Conservation (phyloP, 2,888 invertebrate genomes). For the Geotrupes spiniger region DNA sequence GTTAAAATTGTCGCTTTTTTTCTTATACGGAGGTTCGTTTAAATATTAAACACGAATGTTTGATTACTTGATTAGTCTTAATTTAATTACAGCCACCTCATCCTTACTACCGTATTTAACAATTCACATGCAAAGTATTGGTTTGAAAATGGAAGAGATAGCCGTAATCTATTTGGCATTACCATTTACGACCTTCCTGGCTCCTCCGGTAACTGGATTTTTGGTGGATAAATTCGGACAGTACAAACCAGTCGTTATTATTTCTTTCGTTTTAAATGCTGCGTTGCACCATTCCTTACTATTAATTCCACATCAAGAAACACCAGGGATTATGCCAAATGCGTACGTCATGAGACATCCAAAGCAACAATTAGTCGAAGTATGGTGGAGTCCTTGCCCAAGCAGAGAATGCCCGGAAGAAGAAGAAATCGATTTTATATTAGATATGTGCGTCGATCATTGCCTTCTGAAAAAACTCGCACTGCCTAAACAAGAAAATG, state of each 20-base stretch:
- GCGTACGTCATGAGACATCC: conserved; percentile 76
- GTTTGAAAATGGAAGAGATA: conserved; percentile 81
- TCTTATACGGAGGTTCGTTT: conserved; percentile 73
- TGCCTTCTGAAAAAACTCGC: conserved; percentile 54
- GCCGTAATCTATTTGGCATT: conserved; percentile 83
- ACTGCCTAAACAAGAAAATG: conserved; percentile 1
- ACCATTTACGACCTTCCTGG: conserved; percentile 82
- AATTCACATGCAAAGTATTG: conserved; percentile 88
- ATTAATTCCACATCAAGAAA: conserved; percentile 76
- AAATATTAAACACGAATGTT: not conserved
- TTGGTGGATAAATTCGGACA: conserved; percentile 84
- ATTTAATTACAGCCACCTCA: conserved; percentile 63
- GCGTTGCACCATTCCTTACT: conserved; percentile 77
- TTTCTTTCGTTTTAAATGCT: conserved; percentile 74
- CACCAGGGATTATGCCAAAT: conserved; percentile 70
- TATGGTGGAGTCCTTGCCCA: conserved; percentile 82
- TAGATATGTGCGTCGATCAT: conserved; percentile 71
- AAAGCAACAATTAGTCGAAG: conserved; percentile 67
- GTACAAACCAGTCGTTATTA: conserved; percentile 79
- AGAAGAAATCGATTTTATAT: conserved; percentile 68
- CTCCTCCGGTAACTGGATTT: conserved; percentile 80
- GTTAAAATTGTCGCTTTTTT: conserved; percentile 78
- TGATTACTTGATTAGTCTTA: no score
- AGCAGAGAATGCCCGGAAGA: conserved; percentile 76
- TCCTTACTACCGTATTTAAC: conserved; percentile 82